phyloP scores from a whole-genome alignment of 2,888 invertebrate genomes.

The Sesamia inferens region DNA sequence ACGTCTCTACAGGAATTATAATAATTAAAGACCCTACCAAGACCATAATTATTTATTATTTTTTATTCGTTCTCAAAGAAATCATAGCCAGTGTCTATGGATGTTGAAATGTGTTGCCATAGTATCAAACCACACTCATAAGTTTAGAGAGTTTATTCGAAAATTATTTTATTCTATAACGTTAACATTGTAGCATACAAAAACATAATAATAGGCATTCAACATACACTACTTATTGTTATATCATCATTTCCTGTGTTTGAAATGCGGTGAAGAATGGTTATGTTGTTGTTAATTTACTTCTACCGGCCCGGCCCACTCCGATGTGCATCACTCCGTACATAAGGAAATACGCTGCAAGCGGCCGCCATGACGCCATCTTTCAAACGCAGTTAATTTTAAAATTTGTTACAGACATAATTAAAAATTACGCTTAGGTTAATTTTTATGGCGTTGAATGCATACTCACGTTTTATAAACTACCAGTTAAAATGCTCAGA shows the following conservation, averaged over 20 bases:
- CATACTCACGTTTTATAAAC: neutral
- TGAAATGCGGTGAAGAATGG: neutral
- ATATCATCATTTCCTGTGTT: conserved; percentile 23
- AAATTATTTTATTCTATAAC: neutral
- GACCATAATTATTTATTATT: neutral
- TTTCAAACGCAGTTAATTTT: conserved; percentile 28
- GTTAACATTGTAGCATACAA: neutral
- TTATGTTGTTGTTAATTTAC: conserved; percentile 7
- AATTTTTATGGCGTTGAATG: neutral
- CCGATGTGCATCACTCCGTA: conserved; percentile 28
- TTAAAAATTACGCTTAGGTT: neutral
- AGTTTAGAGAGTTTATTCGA: neutral
- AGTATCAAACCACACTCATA: too few species aligned
- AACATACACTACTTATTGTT: neutral
- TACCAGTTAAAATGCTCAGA: neutral
- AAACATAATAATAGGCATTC: neutral
- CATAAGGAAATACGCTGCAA: conserved; percentile 39
- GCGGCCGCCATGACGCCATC: conserved; percentile 40
- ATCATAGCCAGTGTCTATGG: neutral
- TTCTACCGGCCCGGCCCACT: conserved; percentile 32
- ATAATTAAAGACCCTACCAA: neutral
- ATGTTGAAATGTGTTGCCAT: neutral
- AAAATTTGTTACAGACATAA: conserved; percentile 23
- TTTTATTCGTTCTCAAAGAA: neutral
- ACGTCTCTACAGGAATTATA: too few species aligned